phyloP scores from a whole-genome alignment of 2,797 vertebrate genomes.

The Semaprochilodus insignis region DNA sequence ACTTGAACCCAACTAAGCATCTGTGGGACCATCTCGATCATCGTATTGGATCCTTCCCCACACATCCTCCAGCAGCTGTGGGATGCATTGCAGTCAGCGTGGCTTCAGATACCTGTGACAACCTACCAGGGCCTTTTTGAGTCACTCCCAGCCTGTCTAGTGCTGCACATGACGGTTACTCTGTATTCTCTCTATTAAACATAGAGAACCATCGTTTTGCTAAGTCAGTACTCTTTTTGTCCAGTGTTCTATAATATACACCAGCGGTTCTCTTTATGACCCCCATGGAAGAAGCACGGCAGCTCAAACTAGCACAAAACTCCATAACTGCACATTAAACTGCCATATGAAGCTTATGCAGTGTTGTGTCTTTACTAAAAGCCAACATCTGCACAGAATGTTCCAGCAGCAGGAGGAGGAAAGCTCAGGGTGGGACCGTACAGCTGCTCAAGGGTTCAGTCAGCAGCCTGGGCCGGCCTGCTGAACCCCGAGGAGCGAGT shows the following conservation, averaged over 20 bases:
- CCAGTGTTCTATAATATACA: not conserved
- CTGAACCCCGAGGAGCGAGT: conserved; percentile 43
- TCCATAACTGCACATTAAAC: conserved; percentile 26
- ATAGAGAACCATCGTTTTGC: no score
- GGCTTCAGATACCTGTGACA: no score
- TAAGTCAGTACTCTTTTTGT: no score
- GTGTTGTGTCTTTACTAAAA: conserved; percentile 42
- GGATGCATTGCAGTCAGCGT: no score
- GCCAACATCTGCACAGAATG: conserved; percentile 60
- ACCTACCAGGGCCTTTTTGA: no score
- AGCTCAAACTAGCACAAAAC: conserved; percentile 17
- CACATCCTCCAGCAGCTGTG: no score
- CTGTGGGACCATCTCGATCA: no score
- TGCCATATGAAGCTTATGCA: conserved; percentile 31
- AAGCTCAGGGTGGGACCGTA: conserved; percentile 52
- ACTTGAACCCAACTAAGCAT: no score
- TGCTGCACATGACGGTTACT: no score
- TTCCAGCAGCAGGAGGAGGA: conserved; percentile 47
- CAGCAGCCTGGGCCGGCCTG: conserved; percentile 38
- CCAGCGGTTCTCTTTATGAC: not conserved
- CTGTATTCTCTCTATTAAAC: no score
- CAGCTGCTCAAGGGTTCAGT: conserved; percentile 58
- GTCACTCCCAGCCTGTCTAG: no score
- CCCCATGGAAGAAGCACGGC: not conserved
- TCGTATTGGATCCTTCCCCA: no score